These are phyloP conservation scores for Lepidothrix coronata DNA, from an alignment of 2,113 vertebrate genomes.

Conservation along the genomic window DNA sequence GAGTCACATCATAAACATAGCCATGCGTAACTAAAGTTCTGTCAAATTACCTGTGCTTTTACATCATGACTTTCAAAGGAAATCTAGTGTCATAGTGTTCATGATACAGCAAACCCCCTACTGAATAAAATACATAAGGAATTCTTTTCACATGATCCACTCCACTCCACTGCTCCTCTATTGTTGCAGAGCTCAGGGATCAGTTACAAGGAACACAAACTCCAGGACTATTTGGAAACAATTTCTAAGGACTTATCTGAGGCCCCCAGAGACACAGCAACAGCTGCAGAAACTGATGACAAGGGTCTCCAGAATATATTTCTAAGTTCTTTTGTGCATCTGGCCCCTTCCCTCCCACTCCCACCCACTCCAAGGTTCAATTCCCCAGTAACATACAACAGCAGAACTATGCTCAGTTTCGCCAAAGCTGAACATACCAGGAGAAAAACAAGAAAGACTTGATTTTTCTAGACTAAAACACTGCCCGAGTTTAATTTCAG, in stretches of 20 bases:
- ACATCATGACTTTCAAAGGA: not conserved
- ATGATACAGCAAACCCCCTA: not conserved
- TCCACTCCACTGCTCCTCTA: not conserved
- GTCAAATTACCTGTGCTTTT: not conserved
- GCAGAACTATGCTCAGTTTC: accelerated
- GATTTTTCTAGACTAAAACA: not conserved
- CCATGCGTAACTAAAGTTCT: not conserved
- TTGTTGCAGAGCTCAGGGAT: not conserved
- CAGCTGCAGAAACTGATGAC: not conserved
- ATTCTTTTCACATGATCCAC: not conserved
- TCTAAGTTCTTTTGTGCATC: not conserved
- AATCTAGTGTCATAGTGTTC: not conserved
- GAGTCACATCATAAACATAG: not conserved
- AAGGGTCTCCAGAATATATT: not conserved
- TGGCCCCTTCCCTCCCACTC: not conserved
- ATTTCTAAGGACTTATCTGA: not conserved
- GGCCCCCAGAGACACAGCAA: not conserved
- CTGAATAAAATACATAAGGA: not conserved
- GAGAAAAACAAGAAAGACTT: not conserved
- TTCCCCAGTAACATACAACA: not conserved
- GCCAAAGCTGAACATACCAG: not conserved
- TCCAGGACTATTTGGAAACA: not conserved
- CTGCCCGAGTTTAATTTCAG: not conserved
- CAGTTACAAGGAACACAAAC: not conserved
- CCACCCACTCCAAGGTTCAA: not conserved